These are phyloP conservation scores for Hemicentrotus pulcherrimus DNA, from an alignment of 35 echinoderm and acorn worm genomes.

Conservation along the genomic window DNA sequence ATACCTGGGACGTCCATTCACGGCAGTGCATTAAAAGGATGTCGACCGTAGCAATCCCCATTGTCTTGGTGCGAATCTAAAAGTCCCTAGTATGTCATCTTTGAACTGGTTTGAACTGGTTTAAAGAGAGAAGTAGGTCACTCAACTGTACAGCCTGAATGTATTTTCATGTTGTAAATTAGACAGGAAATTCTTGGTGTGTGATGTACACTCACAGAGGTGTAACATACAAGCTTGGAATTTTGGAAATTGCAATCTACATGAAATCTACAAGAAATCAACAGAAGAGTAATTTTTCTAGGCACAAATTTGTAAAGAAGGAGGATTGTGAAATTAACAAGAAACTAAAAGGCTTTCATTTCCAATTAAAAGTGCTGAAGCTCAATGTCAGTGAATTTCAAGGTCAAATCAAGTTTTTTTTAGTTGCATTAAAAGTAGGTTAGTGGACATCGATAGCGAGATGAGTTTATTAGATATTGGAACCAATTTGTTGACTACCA, in stretches of 20 bases:
- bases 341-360: not conserved
- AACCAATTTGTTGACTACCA: no score
- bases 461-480: not conserved
- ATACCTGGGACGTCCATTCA: no score
- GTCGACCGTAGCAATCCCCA: no score
- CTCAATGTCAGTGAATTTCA: not conserved
- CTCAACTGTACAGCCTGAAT: not conserved
- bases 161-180: not conserved
- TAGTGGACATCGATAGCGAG: not conserved
- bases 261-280: not conserved
- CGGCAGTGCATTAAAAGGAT: no score
- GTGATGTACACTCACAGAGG: not conserved
- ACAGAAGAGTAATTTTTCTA: not conserved
- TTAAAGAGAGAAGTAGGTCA: not conserved
- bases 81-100: no score
- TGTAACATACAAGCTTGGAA: not conserved
- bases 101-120: not conserved
- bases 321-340: not conserved
- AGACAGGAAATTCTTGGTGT: not conserved
- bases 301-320: not conserved
- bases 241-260: not conserved
- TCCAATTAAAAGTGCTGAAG: not conserved
- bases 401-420: not conserved
- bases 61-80: no score
- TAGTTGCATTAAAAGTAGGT: not conserved